phyloP scores from a whole-genome alignment of 2,888 invertebrate species.

The Tuberolachnus salignus region DNA sequence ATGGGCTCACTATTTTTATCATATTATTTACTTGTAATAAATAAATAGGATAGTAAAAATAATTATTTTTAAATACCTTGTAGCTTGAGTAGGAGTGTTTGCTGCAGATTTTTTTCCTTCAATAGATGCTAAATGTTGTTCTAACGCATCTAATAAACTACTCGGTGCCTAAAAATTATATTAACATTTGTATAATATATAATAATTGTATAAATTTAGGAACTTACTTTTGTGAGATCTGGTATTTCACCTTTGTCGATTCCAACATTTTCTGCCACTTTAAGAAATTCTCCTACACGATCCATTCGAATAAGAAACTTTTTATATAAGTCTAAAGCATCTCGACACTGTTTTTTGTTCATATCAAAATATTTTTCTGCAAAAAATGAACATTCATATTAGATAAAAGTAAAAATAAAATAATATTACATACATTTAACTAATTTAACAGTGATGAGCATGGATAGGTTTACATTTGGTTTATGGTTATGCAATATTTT shows the following conservation, averaged over 20 bases:
- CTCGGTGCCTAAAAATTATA: slow-evolving; percentile 77
- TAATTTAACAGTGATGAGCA: slow-evolving; percentile 40
- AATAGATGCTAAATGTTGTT: slow-evolving; percentile 89
- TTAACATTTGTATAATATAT: background rate
- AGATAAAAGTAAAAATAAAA: slow-evolving; percentile 60
- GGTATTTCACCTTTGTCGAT: slow-evolving; percentile 99
- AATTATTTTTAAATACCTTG: slow-evolving; percentile 70
- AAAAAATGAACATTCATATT: slow-evolving; percentile 61
- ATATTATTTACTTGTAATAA: background rate
- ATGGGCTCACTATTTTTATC: background rate
- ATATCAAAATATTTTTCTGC: slow-evolving; percentile 98
- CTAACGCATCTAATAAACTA: slow-evolving; percentile 93
- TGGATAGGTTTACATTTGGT: slow-evolving; percentile 18
- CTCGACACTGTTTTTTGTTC: slow-evolving; percentile 98
- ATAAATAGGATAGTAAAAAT: background rate
- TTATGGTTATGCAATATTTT: background rate
- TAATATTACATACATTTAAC: slow-evolving; percentile 7
- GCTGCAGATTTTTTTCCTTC: slow-evolving; percentile 92
- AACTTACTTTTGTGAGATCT: slow-evolving; percentile 83
- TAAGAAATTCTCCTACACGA: slow-evolving; percentile 95
- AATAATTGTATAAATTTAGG: background rate
- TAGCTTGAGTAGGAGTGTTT: slow-evolving; percentile 84
- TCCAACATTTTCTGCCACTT: slow-evolving; percentile 84
- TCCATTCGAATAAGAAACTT: slow-evolving; percentile 99
- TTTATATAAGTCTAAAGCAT: slow-evolving; percentile 97